Conservation (phyloP, 2,888 invertebrate species). For the Blera fallax region DNA sequence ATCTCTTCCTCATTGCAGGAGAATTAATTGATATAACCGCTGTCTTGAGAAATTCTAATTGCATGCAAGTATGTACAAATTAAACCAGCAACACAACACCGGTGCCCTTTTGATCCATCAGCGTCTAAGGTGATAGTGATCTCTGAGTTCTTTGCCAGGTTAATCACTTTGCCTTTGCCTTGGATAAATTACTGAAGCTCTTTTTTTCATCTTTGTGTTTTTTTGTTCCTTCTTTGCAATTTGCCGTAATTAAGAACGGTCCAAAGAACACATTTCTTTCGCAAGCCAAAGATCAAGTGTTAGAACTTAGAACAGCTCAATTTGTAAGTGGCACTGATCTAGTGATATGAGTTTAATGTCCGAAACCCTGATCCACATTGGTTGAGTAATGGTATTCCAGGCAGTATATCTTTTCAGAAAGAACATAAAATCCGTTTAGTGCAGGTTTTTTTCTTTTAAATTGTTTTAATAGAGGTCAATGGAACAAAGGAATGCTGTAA, state of each 20-base stretch:
- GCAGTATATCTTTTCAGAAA: constrained; percentile 2
- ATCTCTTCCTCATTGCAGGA: constrained; percentile 64
- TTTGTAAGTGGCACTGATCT: constrained; percentile 52
- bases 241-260: constrained; percentile 51
- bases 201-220: too few relatives aligned
- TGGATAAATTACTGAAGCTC: constrained; percentile 21
- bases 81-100: constrained; percentile 6
- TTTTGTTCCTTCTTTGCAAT: not conserved
- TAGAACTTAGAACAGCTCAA: constrained; percentile 25
- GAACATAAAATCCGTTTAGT: constrained; percentile 19
- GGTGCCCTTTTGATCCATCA: constrained; percentile 60
- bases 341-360: constrained; percentile 19
- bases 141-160: constrained; percentile 36
- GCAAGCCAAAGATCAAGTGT: constrained; percentile 40
- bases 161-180: constrained; percentile 13
- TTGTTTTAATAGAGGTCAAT: constrained; percentile 9
- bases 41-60: constrained; percentile 45
- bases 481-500: constrained; percentile 14
- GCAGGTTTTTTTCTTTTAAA: not conserved
- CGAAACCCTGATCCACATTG: constrained; percentile 30
- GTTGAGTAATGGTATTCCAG: not conserved
- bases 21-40: constrained; percentile 44
- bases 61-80: constrained; percentile 32
- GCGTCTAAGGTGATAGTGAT: constrained; percentile 48
- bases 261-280: constrained; percentile 56